These are phyloP conservation scores for Polydesmus complanatus DNA, from an alignment of 2,888 invertebrate genomes.

Conservation along the genomic window DNA sequence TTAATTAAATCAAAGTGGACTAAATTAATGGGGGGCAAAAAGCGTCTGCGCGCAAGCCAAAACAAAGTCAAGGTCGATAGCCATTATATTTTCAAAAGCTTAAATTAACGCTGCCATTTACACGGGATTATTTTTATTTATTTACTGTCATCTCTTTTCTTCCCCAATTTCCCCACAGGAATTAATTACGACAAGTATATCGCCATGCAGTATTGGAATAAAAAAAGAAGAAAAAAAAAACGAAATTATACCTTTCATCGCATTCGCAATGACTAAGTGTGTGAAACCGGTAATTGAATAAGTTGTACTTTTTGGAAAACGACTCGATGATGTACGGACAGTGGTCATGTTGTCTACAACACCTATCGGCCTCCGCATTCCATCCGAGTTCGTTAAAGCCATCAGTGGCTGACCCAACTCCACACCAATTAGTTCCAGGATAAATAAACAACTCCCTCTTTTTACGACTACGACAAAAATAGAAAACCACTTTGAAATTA, in stretches of 20 bases:
- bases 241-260: constrained; percentile 62
- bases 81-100: too few relatives aligned
- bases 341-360: constrained; percentile 72
- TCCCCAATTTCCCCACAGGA: too few relatives aligned
- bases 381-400: constrained; percentile 71
- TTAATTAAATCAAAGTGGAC: too few relatives aligned
- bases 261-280: constrained; percentile 85
- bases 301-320: constrained; percentile 65
- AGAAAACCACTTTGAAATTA: too few relatives aligned
- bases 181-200: too few relatives aligned
- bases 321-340: constrained; percentile 74
- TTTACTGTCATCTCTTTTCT: too few relatives aligned
- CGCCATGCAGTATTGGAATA: too few relatives aligned
- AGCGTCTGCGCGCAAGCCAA: too few relatives aligned
- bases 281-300: constrained; percentile 78
- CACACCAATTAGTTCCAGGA: constrained; percentile 90
- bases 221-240: not conserved
- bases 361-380: constrained; percentile 66
- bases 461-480: constrained; percentile 18
- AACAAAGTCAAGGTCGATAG: too few relatives aligned
- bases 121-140: too few relatives aligned
- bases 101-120: too few relatives aligned
- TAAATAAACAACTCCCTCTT: constrained; percentile 22
- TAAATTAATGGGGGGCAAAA: too few relatives aligned
- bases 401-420: constrained; percentile 66